Base-by-base conservation (phyloP, 2,888 invertebrate genomes). In the Branchellion lobata region DNA sequence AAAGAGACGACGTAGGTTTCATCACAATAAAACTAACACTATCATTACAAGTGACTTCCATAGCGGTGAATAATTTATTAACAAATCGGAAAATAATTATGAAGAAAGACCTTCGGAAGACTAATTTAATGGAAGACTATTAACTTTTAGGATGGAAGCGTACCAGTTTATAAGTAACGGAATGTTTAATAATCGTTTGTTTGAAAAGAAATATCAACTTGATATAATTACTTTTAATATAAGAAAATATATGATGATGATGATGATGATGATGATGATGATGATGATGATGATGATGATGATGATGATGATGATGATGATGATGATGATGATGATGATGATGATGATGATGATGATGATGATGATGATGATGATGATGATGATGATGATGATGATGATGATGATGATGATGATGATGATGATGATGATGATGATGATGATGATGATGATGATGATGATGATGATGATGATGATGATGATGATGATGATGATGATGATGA, bases 401-500 rank as follows among this genome's bases (percentile, higher is more conserved):
- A 36, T 73, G 73, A 24, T 73, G 73, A 36, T 73, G 73, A 24
- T 73, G 73, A 40, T 73, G 73, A 40, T 73, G 36, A 73, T 73
- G 24, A n/a, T 72, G 34, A 72, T 72, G 34, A 33, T 72, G 72
- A 72, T 34, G 40, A 40, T 31, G 33, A 3, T 72, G 72, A 34
- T 72, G 72, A 72, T 72, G 72, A 72, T 72, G 34, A 29, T 65
- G 40, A 40, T 40, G 14, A 40, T 40, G 40, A 40, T 40, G 40
- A 40, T 40, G 40, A 40, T 40, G 40, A 8, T 40, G 5, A 40
- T 8, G 40, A 40, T 40, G 40, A 47, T 75, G 75, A 29, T 75
- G 53, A 75, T 47, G 75, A 51, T 75, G 75, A 75, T 75, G 47
- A 51, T 75, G 75, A 75, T 47, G 75, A 53, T 75, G 75, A 53